Evolutionary conservation across 1,140 invertebrate species (phyloP), one percentile per base, ranked within the genome.

Genomic region (Gonatopus flavifemur): DNA sequence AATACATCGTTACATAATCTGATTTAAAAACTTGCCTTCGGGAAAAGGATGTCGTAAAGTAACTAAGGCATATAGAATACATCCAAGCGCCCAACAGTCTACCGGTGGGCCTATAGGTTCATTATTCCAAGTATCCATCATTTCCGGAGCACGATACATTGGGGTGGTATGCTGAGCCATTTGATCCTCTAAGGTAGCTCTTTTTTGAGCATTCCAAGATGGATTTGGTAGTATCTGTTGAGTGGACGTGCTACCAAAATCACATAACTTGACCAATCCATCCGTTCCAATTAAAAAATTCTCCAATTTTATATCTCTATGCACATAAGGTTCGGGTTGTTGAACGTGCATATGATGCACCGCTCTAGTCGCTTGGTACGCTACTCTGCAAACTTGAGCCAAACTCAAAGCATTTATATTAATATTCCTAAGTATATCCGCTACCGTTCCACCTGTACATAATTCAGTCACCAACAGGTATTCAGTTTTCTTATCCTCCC

Each of bases 31-130:
- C 18, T 32, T 58, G 49, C 86, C 86, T 80, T 99, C 98, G 70
- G 98, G 94, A 78, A 97, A 99, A 8, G 98, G 98, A 84, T 99
- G 98, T 54, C 88, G 86, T 72, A 90, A 87, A 72, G 89, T 98
- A 71, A 95, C 95, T 9, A 99, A 77, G 21, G 89, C 85, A 76
- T 93, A 99, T 0, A 98, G 77, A 41, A 99, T 85, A 78, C 98
- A 99, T 5, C 98, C 97, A 16, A 99, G 78, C 3, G 96, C 96
- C 97, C 98, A 99, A 21, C 97, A 85, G 80, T 99, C 98, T 3
- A 88, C 84, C 13, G 89, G 84, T 51, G 87, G 83, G 25, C 92
- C 91, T 52, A 99, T 96, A 31, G 88, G 88, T 74, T 89, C 89
- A 77, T 99, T 98, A 67, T 89, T 93, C 89, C 98, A 99, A 0